Evolutionary conservation across 2,113 vertebrate genomes (phyloP).

Genomic region (Catagonus wagneri): DNA sequence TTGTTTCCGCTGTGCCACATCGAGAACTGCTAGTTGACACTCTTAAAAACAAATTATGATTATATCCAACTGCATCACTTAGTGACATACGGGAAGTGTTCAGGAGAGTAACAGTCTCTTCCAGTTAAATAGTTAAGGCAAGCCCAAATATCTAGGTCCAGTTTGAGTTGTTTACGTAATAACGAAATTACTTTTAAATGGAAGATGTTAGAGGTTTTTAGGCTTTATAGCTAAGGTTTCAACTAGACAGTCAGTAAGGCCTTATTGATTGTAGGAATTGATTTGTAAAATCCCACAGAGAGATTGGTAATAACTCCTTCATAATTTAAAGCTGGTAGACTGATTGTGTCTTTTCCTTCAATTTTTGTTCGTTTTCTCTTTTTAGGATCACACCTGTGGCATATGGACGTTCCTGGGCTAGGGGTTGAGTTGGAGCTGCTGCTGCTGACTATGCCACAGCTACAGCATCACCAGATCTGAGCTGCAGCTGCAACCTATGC

Average conservation of each 20-base stretch:
- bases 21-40: too few species aligned
- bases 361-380: not conserved
- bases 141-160: not conserved
- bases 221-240: not conserved
- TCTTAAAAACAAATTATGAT: not conserved
- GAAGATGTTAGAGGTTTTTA: not conserved
- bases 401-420: too few species aligned
- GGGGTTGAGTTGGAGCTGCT: too few species aligned
- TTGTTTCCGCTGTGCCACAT: too few species aligned
- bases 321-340: not conserved
- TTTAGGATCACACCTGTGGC: too few species aligned
- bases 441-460: too few species aligned
- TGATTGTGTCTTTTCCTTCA: not conserved
- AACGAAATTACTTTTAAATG: not conserved
- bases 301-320: not conserved
- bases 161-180: not conserved
- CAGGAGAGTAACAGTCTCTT: not conserved
- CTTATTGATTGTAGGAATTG: not conserved
- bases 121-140: not conserved
- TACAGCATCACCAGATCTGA: too few species aligned
- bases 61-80: not conserved
- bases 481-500: too few species aligned
- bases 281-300: not conserved
- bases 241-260: not conserved
- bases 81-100: not conserved